Evolutionary conservation across 1,140 invertebrate species (phyloP), one percentile per base, ranked within the genome.

Genomic region (Batillaria attramentaria): DNA sequence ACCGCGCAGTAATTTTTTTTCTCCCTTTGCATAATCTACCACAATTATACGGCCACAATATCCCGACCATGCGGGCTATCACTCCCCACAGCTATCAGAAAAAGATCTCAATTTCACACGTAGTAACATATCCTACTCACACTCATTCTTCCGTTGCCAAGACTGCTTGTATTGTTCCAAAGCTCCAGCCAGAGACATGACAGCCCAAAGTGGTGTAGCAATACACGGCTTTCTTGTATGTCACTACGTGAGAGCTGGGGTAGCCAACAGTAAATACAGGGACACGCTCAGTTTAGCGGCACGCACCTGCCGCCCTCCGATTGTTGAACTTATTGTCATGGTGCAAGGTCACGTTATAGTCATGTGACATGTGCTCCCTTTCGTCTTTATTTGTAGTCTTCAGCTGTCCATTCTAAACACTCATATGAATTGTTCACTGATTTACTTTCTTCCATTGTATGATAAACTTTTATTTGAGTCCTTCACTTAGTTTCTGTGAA

Each of bases 321-420:
- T 83, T 85, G 85, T 86, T 86, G 83, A 73, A 77, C 78, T 85
- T 84, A 86, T 86, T 80, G 85, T 85, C 85, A 86, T 83, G 82
- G 84, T 68, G 81, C 76, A 33, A 81, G 65, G 46, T 43, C 20
- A 42, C 28, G 77, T 78, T 62, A 62, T 31, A 62, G 57, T n/a
- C 57, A 62, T 62, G 57, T 62, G 57, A 62, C 8, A 2, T 24
- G 1, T 10, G 57, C 33, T 31, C 33, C 57, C 57, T 31, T 62
- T 31, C 8, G 10, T 10, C 2, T n/a, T n/a, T n/a, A n/a, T n/a
- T n/a, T n/a, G n/a, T n/a, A n/a, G n/a, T n/a, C n/a, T n/a, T n/a
- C n/a, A n/a, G n/a, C n/a, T n/a, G n/a, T n/a, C n/a, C n/a, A n/a
- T n/a, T n/a, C n/a, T n/a, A n/a, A n/a, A n/a, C n/a, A n/a, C n/a